phyloP scores from a whole-genome alignment of 2,888 invertebrate genomes.

The Drosophila subsilvestris region DNA sequence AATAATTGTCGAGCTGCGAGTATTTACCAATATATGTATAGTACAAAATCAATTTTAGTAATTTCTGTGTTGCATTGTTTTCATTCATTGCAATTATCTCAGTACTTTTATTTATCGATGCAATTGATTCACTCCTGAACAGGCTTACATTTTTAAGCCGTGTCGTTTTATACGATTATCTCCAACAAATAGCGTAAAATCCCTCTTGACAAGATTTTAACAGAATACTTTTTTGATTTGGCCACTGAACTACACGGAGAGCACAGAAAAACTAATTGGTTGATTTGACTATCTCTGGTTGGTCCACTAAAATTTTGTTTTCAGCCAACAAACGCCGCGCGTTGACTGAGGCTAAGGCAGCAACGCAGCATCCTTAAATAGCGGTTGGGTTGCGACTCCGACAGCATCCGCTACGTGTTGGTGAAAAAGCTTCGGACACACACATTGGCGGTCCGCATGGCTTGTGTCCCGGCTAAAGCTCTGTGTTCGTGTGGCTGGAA shows the following conservation, averaged over 20 bases:
- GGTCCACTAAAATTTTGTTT: slow-evolving; percentile 48
- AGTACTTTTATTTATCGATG: not conserved
- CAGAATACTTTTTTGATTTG: not conserved
- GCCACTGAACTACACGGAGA: slow-evolving; percentile 19
- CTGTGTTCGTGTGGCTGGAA: not conserved
- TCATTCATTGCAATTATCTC: too few relatives aligned
- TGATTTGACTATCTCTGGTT: slow-evolving; percentile 53
- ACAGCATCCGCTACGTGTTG: slow-evolving; percentile 37
- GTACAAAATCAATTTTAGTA: too few relatives aligned
- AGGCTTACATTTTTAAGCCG: not conserved
- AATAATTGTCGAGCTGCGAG: too few relatives aligned
- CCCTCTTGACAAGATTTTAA: too few relatives aligned
- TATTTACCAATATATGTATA: too few relatives aligned
- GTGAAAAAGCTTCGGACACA: slow-evolving; percentile 28
- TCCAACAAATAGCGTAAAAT: not conserved
- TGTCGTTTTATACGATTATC: not conserved
- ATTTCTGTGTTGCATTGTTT: too few relatives aligned
- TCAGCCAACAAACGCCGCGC: slow-evolving; percentile 80
- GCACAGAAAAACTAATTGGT: slow-evolving; percentile 13
- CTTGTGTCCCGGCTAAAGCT: slow-evolving; percentile 39
- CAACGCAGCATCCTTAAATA: slow-evolving; percentile 83
- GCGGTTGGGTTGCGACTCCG: slow-evolving; percentile 38
- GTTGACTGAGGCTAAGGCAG: slow-evolving; percentile 80
- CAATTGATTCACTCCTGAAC: not conserved
- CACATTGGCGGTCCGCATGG: slow-evolving; percentile 19